Evolutionary conservation across 2,113 vertebrate genomes (phyloP), one percentile per base, ranked within the genome.

Genomic region (Diphyllodes magnificus): DNA sequence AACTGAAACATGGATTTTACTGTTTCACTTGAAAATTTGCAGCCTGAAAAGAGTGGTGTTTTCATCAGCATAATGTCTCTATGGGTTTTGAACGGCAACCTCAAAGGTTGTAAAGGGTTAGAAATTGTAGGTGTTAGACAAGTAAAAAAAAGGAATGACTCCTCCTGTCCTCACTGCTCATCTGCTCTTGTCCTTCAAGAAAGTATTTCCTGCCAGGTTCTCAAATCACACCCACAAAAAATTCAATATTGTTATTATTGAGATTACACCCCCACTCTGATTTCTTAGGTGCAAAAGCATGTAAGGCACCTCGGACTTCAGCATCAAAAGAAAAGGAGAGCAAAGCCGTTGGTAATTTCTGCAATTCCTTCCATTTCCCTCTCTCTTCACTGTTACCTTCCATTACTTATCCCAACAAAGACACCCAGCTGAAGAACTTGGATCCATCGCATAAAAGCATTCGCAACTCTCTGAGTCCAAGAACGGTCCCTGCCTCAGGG

Each of bases 141-240:
- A 89, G 18, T 33, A 16, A 35, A 59, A 71, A 72, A 56, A 63
- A 64, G 16, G 1, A 72, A 33, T 33, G 7, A 63, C 10, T 70
- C 40, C n/a, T 92, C 59, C 37, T 49, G 54, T 76, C 53, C 57
- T 79, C 56, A 27, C 33, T 60, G 53, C 31, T 82, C 82, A 76
- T 68, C 49, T 47, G 57, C 88, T 85, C 82, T 56, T 33, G 42
- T 35, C 66, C 59, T 85, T 90, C 56, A 51, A 30, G 42, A 61
- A 60, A 61, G 45, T 45, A 85, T 69, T 87, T 86, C 71, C 76
- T 86, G 60, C 3, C 53, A 76, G 45, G 16, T 89, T 90, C 81
- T 95, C 53, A 84, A 89, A 76, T 64, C 45, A 79, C n/a, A 82
- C 3, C 11, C 31, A 44, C 44, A 71, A 79, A 87, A 71, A 91